phyloP scores from a whole-genome alignment of 2,888 invertebrate species.

The Neoascia interrupta region DNA sequence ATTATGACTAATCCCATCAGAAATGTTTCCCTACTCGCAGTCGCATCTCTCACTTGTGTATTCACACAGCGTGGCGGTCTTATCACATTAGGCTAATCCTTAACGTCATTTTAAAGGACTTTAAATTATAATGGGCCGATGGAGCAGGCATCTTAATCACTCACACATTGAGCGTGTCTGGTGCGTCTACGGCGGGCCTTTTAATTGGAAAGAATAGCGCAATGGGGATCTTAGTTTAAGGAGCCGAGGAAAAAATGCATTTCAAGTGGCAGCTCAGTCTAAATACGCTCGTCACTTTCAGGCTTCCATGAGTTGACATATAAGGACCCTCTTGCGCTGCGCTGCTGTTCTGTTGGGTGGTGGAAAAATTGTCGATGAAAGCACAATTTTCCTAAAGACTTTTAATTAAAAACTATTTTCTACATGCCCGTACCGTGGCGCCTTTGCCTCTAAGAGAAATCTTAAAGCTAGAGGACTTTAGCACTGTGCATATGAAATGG shows the following conservation, averaged over 20 bases:
- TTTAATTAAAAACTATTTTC: constrained; percentile 53
- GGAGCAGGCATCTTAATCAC: constrained; percentile 58
- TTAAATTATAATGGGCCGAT: constrained; percentile 65
- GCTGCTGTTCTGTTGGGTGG: not conserved
- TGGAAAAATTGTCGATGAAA: constrained; percentile 44
- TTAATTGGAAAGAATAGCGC: constrained; percentile 4
- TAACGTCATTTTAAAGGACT: constrained; percentile 69
- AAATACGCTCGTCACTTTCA: not conserved
- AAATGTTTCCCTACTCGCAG: constrained; percentile 50
- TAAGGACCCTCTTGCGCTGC: constrained; percentile 7
- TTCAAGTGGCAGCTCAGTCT: constrained; percentile 23
- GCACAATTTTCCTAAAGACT: constrained; percentile 42
- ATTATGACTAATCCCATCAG: constrained; percentile 69
- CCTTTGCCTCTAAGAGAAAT: no score
- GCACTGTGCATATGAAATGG: constrained; percentile 53
- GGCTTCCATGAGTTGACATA: not conserved
- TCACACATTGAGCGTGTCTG: not conserved
- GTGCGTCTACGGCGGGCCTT: not conserved
- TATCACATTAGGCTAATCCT: constrained; percentile 70
- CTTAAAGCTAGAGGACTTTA: constrained; percentile 3
- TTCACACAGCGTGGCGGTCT: constrained; percentile 65
- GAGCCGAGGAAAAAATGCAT: constrained; percentile 1
- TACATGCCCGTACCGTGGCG: constrained; percentile 10
- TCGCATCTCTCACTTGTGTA: constrained; percentile 62
- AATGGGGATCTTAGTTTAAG: no score